Conservation (phyloP, 2,797 vertebrate species). For the Neopelma chrysocephalum region DNA sequence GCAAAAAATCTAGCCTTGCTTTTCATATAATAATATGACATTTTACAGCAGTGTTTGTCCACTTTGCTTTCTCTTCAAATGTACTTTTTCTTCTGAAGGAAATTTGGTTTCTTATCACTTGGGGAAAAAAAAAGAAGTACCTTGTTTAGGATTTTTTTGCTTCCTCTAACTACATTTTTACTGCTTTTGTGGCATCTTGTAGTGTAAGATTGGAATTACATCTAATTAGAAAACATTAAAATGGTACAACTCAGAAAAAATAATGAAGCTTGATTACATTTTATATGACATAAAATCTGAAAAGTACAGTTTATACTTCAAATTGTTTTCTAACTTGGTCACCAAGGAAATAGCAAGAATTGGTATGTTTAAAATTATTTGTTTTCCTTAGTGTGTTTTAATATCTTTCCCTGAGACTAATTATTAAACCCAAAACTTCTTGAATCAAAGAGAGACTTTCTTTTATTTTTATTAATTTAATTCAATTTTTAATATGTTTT, state of each 20-base stretch:
- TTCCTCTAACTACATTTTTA: conserved; percentile 1
- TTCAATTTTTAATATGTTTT: conserved; percentile 30
- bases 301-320: conserved; percentile 23
- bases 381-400: background rate
- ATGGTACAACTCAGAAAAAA: conserved; percentile 49
- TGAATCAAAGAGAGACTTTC: background rate
- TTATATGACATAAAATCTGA: conserved; percentile 36
- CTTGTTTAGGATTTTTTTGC: background rate
- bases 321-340: conserved; percentile 22
- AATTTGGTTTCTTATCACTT: background rate
- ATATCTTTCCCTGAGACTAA: background rate
- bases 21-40: background rate
- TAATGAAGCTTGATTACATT: conserved; percentile 63
- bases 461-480: conserved; percentile 5
- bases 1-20: background rate
- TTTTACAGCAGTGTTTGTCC: background rate
- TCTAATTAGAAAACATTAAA: conserved; percentile 68
- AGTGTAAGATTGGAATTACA: conserved; percentile 43
- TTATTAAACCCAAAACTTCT: background rate
- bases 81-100: background rate
- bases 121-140: background rate
- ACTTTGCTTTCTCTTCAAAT: background rate
- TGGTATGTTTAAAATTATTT: background rate
- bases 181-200: background rate
- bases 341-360: background rate